Evolutionary conservation across 2,888 invertebrate genomes (phyloP).

Genomic region (Chymomyza fuscimana): DNA sequence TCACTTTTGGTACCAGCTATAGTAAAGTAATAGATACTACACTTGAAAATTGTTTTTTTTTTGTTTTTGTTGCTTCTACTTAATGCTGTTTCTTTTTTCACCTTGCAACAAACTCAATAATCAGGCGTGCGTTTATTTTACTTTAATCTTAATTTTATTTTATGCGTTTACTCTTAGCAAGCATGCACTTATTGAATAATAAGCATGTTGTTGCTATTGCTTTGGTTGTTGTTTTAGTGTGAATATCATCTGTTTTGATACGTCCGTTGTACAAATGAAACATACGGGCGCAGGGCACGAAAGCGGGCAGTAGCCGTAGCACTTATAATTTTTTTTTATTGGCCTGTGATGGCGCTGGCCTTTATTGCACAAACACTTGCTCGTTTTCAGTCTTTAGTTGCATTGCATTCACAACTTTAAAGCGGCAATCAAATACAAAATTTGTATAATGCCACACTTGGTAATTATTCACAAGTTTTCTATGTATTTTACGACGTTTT

Average conservation of each 20-base stretch:
- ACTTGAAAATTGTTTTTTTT: conserved; percentile 60
- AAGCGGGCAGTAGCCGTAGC: neutral
- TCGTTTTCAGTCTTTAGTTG: conserved; percentile 47
- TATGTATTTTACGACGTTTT: conserved; percentile 29
- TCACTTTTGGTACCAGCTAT: conserved; percentile 32
- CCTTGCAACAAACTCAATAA: conserved; percentile 68
- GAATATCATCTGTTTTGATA: conserved; percentile 60
- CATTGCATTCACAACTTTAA: conserved; percentile 33
- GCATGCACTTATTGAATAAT: conserved; percentile 63
- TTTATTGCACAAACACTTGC: conserved; percentile 62
- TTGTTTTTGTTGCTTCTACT: conserved; percentile 36
- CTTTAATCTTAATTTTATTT: conserved; percentile 63
- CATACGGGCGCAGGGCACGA: conserved; percentile 30
- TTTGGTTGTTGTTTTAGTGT: conserved; percentile 49
- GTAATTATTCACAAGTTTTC: conserved; percentile 37
- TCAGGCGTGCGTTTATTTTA: conserved; percentile 70
- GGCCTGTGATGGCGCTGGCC: neutral
- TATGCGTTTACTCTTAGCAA: conserved; percentile 28
- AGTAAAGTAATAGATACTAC: conserved; percentile 55
- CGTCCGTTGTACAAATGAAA: conserved; percentile 58
- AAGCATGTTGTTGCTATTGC: conserved; percentile 36
- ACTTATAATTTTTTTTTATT: conserved; percentile 2
- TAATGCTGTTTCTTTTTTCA: conserved; percentile 50
- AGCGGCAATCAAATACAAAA: conserved; percentile 2
- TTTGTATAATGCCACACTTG: conserved; percentile 48